phyloP scores from a whole-genome alignment of 2,797 vertebrate genomes.

The Ibycter americanus region DNA sequence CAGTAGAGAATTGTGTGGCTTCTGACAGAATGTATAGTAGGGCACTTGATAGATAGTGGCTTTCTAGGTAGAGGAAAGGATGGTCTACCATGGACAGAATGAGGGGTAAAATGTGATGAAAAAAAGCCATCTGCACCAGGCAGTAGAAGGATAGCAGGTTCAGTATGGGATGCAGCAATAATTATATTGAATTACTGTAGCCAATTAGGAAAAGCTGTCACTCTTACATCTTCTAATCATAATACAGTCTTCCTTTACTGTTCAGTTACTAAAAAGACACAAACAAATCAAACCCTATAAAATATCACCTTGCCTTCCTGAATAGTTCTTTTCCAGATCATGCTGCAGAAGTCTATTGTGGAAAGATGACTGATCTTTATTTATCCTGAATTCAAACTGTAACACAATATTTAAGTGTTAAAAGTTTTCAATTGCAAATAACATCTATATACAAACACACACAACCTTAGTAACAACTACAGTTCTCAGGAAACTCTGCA shows the following conservation, averaged over 20 bases:
- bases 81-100: neutral
- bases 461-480: neutral
- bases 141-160: fast-evolving
- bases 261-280: neutral
- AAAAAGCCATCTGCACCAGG: neutral
- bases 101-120: neutral
- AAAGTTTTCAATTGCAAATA: neutral
- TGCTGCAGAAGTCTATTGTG: constrained; percentile 76
- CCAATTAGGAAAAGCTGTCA: neutral
- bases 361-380: constrained; percentile 75
- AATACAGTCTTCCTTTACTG: neutral
- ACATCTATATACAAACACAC: neutral
- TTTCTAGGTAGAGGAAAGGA: neutral
- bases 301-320: constrained; percentile 77
- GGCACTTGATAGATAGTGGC: neutral
- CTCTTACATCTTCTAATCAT: neutral
- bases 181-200: neutral
- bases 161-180: neutral
- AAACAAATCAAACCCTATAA: neutral
- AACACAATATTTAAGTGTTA: constrained; percentile 50
- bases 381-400: constrained; percentile 80
- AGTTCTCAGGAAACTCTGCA: neutral
- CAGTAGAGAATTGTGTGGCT: neutral
- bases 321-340: constrained; percentile 78
- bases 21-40: fast-evolving